A percentile compares a stretch with the other conserved stretches of the same genome.
These are phyloP conservation scores for Spilosoma lubricipeda DNA, from an alignment of 2,888 invertebrate genomes.

Conservation along the genomic window DNA sequence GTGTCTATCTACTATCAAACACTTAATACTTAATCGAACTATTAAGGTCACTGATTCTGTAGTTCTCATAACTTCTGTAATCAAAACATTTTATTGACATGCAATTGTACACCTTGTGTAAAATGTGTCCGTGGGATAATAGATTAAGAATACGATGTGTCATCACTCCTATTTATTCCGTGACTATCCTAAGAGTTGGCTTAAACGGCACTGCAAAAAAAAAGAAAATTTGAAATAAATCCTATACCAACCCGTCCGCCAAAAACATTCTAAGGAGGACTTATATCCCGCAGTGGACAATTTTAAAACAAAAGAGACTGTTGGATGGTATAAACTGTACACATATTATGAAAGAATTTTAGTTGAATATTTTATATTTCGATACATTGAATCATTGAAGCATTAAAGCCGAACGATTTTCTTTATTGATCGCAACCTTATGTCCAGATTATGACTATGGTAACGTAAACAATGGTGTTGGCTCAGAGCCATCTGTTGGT, in stretches of 20 bases:
- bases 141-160: too few relatives aligned
- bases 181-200: too few relatives aligned
- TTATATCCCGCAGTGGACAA: too few relatives aligned
- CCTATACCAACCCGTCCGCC: too few relatives aligned
- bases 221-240: background rate
- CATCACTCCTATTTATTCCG: too few relatives aligned
- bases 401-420: background rate
- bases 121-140: background rate
- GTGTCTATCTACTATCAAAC: constrained; percentile 1
- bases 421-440: constrained; percentile 54
- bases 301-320: too few relatives aligned
- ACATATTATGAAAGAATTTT: too few relatives aligned
- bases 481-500: constrained; percentile 69
- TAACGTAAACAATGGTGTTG: constrained; percentile 73
- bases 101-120: background rate
- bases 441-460: constrained; percentile 61
- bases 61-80: background rate
- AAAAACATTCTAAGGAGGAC: too few relatives aligned
- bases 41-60: background rate
- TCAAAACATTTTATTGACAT: background rate
- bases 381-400: background rate
- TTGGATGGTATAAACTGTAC: too few relatives aligned
- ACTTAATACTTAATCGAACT: constrained; percentile 9
- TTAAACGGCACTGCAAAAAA: too few relatives aligned
- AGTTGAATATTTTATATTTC: background rate